Conservation (phyloP, 1,140 invertebrate genomes). For the Homarus americanus region DNA sequence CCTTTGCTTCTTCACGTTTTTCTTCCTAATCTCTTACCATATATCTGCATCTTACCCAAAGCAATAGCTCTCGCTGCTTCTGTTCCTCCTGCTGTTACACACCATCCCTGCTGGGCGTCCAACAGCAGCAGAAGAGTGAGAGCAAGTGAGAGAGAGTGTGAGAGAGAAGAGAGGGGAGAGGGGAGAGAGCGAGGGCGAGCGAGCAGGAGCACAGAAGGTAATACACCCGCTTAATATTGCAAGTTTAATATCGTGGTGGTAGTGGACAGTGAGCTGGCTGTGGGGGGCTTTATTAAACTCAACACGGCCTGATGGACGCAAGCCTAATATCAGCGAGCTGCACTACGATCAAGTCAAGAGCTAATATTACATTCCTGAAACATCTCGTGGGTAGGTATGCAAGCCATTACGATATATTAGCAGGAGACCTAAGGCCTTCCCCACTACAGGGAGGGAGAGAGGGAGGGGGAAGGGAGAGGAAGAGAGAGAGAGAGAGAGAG, state of each 20-base stretch:
- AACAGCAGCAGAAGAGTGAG: neutral
- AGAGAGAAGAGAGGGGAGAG: conserved; percentile 29
- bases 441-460: neutral
- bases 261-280: conserved; percentile 70
- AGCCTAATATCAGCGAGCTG: conserved; percentile 57
- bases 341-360: conserved; percentile 53
- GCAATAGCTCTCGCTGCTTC: neutral
- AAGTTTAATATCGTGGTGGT: conserved; percentile 70
- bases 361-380: conserved; percentile 72
- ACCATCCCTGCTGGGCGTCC: neutral
- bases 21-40: neutral
- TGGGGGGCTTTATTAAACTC: conserved; percentile 69
- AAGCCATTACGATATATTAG: conserved; percentile 69
- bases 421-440: conserved; percentile 51
- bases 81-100: neutral
- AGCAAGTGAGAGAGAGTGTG: conserved; percentile 34
- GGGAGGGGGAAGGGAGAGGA: neutral
- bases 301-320: conserved; percentile 66
- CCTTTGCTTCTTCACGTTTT: neutral
- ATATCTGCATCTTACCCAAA: neutral
- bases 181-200: neutral
- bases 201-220: conserved; percentile 55
- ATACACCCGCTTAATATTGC: conserved; percentile 72
- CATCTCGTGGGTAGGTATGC: conserved; percentile 64
- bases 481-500: neutral